Evolutionary conservation across 2,888 invertebrate species (phyloP), one percentile per base, ranked within the genome.

Genomic region (Allacma fusca): DNA sequence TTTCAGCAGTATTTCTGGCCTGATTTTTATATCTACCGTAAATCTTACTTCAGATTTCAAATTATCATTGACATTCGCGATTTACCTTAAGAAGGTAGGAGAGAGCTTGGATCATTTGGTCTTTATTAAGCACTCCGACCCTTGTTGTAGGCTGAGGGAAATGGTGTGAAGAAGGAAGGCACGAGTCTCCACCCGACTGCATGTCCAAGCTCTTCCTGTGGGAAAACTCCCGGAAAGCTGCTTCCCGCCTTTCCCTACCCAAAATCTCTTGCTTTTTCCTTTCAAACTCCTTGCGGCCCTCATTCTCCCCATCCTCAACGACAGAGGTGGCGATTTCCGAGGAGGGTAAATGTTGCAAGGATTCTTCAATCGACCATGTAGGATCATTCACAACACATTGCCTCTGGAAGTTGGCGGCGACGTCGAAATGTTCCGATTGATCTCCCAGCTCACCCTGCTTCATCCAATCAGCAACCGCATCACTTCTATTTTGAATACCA

Each of bases 61-160:
- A 64, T 64, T 23, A 64, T 16, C 64, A 64, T 64, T 13, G 16
- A 26, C 21, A 13, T 16, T 24, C n/a, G n/a, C n/a, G 29, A 28
- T 13, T 28, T 26, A 76, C 76, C 62, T 70, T 69, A 29, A 77
- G 67, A 29, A 77, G 67, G 67, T 70, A 77, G 19, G 29, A 13
- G 29, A 71, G 19, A 16, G 77, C 77, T 34, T 72, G 71, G 9
- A 67, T 23, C 72, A 77, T 72, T 65, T 77, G 77, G 1, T 77
- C 65, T 21, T 71, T 72, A 64, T 77, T 72, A 19, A 77, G 64
- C 21, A 23, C 24, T 16, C 23, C 12, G 1, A n/a, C 19, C 23
- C 12, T 62, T 23, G 62, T 4, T 16, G 34, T 4, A 34, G 9
- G n/a, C n/a, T n/a, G n/a, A n/a, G n/a, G n/a, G n/a, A n/a, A n/a